phyloP scores from a whole-genome alignment of 2,113 vertebrate species.

The Cyprinodon variegatus region DNA sequence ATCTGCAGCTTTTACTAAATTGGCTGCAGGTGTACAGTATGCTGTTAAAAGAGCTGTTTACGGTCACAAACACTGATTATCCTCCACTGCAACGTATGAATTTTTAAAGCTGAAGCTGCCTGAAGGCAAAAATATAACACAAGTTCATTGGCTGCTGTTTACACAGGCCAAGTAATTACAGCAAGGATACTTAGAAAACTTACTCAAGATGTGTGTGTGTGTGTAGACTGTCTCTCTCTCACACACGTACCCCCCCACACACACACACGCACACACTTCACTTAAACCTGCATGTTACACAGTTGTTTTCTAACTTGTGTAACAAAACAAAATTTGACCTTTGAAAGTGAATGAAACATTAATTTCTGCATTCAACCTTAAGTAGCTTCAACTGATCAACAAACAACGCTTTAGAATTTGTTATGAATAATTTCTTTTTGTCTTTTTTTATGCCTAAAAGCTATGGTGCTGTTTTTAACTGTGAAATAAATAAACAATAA shows the following conservation, averaged over 20 bases:
- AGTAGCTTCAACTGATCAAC: background rate
- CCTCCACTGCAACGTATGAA: constrained; percentile 36
- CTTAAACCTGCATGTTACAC: background rate
- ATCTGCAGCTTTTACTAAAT: constrained; percentile 8
- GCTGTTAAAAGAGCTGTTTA: constrained; percentile 16
- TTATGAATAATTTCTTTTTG: background rate
- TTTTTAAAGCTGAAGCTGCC: constrained; percentile 49
- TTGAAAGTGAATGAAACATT: constrained; percentile 6
- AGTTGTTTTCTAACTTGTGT: background rate
- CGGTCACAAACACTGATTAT: constrained; percentile 35
- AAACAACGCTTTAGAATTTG: background rate
- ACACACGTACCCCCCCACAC: background rate
- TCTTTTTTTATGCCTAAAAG: background rate
- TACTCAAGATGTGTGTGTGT: constrained; percentile 1
- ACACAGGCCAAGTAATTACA: constrained; percentile 38
- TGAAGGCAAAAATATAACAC: constrained; percentile 33
- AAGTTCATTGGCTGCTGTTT: constrained; percentile 38
- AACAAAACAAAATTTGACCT: background rate
- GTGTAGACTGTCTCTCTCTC: no score
- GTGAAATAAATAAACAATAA: background rate
- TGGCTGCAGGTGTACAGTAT: background rate
- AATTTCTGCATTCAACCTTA: background rate
- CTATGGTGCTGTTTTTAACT: background rate
- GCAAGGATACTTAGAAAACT: constrained; percentile 13
- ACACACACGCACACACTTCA: background rate